These are phyloP conservation scores for Melanargia galathea DNA, from an alignment of 2,888 invertebrate genomes.

Conservation along the genomic window DNA sequence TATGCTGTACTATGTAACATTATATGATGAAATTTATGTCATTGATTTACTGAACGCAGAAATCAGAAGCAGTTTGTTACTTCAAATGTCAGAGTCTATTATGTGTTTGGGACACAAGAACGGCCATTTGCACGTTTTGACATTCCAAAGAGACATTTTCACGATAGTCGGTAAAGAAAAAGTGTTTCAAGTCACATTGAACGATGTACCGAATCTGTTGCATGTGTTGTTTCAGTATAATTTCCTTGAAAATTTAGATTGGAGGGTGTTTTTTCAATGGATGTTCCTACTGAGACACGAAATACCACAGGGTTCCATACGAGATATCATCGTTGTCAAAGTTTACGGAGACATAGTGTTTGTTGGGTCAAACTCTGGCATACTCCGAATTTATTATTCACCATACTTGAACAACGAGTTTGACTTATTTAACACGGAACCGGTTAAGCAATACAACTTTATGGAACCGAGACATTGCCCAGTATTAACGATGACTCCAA, in stretches of 20 bases:
- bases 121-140: slow-evolving; percentile 50
- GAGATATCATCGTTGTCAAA: slow-evolving; percentile 56
- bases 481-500: slow-evolving; percentile 57
- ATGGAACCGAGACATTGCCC: slow-evolving; percentile 60
- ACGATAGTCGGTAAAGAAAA: slow-evolving; percentile 45
- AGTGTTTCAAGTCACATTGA: slow-evolving; percentile 45
- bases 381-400: slow-evolving; percentile 60
- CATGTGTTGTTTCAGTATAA: slow-evolving; percentile 52
- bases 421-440: slow-evolving; percentile 56
- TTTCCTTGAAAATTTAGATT: slow-evolving; percentile 63
- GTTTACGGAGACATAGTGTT: slow-evolving; percentile 65
- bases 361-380: slow-evolving; percentile 64
- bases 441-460: slow-evolving; percentile 64
- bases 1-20: slow-evolving; percentile 52
- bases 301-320: slow-evolving; percentile 55
- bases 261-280: slow-evolving; percentile 64
- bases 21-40: slow-evolving; percentile 53
- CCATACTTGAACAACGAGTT: slow-evolving; percentile 57
- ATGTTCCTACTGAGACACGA: slow-evolving; percentile 52
- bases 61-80: slow-evolving; percentile 42
- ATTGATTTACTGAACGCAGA: slow-evolving; percentile 45
- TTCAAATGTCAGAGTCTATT: slow-evolving; percentile 46
- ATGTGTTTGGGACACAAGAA: slow-evolving; percentile 55
- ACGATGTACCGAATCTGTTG: slow-evolving; percentile 49
- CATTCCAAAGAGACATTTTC: slow-evolving; percentile 55